phyloP scores from a whole-genome alignment of 2,888 invertebrate genomes.

The Drosophila multiciliata region DNA sequence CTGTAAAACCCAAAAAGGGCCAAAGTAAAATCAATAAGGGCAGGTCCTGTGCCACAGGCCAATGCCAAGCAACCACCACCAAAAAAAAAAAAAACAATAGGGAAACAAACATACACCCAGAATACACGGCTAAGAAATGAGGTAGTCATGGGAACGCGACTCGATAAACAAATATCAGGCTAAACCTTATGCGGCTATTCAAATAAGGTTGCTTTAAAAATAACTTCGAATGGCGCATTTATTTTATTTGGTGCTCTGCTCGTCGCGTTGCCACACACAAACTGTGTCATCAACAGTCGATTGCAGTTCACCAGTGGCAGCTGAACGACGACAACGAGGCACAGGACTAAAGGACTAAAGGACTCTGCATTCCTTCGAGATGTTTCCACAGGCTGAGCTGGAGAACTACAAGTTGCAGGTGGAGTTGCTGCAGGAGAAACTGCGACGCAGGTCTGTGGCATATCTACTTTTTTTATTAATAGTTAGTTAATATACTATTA shows the following conservation, averaged over 20 bases:
- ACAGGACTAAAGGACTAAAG: constrained; percentile 5
- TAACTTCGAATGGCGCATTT: constrained; percentile 69
- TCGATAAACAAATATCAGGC: constrained; percentile 67
- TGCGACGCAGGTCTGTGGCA: constrained; percentile 81
- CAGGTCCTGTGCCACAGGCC: constrained; percentile 58
- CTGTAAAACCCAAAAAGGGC: constrained; percentile 26
- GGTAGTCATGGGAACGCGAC: constrained; percentile 66
- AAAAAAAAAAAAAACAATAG: constrained; percentile 31
- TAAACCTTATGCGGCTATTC: constrained; percentile 60
- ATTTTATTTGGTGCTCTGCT: constrained; percentile 38
- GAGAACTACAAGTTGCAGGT: constrained; percentile 85
- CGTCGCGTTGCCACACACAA: constrained; percentile 44
- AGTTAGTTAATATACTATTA: not conserved
- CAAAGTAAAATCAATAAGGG: constrained; percentile 66
- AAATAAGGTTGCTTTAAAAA: constrained; percentile 71
- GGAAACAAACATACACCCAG: not conserved
- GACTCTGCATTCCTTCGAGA: constrained; percentile 42
- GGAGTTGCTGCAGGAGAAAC: constrained; percentile 84
- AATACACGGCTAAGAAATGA: constrained; percentile 43
- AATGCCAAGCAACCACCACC: constrained; percentile 78
- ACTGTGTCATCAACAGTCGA: constrained; percentile 63
- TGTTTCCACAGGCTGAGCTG: constrained; percentile 84
- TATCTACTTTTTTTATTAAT: not conserved
- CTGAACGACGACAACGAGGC: constrained; percentile 34
- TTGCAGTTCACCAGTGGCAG: constrained; percentile 49